Base-by-base conservation (phyloP, 2,888 invertebrate genomes). In the Adelognathus sp. region DNA sequence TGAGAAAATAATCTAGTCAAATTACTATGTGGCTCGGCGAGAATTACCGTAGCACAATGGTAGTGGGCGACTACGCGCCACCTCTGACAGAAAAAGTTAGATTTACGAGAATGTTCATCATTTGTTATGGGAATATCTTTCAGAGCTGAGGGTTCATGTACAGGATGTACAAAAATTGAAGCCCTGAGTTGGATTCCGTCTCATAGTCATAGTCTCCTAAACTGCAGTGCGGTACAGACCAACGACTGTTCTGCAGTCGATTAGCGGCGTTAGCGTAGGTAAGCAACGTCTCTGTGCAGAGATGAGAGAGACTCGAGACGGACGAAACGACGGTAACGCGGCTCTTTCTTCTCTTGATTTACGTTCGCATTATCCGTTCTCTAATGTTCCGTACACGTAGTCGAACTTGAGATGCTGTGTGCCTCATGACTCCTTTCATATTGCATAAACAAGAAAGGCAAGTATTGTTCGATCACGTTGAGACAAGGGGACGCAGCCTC, bases 281-380 rank as follows among this genome's bases (percentile, higher is more conserved):
- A 31, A 54, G 41, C 21, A 61, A 58, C 56, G 18, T 18, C 39
- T n/a, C n/a, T n/a, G n/a, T n/a, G 52, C 3, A 27, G 58, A 50
- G 39, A 21, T 27, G 50, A 58, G n/a, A 63, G 64, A 69, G 31
- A 52, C 60, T 29, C 66, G 44, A 72, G 61, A 52, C 31, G 41
- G 69, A 74, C 64, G 50, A 78, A 70, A 64, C 52, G 70, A 29
- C 52, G 29, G 56, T 58, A 60, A 24, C 29, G 50, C 44, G 9
- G 56, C 66, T 46, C 71, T 76, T 76, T 76, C 67, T 79, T 72
- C 63, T 24, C 56, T 63, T 72, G 75, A 76, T 79, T 67, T 63
- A 74, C 66, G 74, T 39, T 70, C 78, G 74, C 78, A 75, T 79
- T 74, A 74, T 63, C 67, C 39, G 24, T 36, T 39, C n/a, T 72